Evolutionary conservation across 2,113 vertebrate genomes (phyloP).

Genomic region (Paradoxurus hermaphroditus): DNA sequence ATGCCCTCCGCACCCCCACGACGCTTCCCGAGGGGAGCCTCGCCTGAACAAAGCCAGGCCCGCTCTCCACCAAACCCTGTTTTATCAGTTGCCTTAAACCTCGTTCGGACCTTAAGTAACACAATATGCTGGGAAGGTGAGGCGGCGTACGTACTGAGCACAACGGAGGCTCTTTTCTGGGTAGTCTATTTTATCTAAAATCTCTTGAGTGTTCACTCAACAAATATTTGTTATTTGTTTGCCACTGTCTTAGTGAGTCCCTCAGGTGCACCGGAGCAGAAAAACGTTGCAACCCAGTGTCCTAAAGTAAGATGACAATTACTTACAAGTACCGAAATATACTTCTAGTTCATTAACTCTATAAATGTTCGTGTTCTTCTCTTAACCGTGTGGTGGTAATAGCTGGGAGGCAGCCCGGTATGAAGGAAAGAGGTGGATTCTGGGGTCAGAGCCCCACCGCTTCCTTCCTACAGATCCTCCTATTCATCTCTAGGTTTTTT

Average conservation of each 20-base stretch:
- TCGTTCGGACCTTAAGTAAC: not conserved
- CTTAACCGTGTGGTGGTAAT: not conserved
- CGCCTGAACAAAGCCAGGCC: not conserved
- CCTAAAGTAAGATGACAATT: not conserved
- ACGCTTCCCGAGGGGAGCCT: not conserved
- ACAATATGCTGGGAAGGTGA: too few species aligned
- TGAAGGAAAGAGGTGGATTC: not conserved
- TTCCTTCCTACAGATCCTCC: not conserved
- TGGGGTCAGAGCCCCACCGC: not conserved
- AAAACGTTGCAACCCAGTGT: not conserved
- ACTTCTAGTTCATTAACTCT: not conserved
- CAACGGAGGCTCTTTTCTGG: not conserved
- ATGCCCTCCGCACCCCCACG: not conserved
- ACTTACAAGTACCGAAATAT: not conserved
- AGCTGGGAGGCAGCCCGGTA: not conserved
- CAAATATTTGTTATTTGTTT: not conserved
- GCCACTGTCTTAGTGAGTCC: not conserved
- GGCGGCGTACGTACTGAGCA: accelerated
- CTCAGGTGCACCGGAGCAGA: not conserved
- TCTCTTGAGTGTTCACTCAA: not conserved
- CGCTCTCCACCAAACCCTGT: not conserved
- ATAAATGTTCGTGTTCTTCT: not conserved
- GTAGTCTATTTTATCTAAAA: not conserved
- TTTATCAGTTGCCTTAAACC: not conserved
- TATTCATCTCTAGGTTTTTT: not conserved